These are phyloP conservation scores for Heterodera carotae DNA, from an alignment of 1,140 invertebrate genomes.

Conservation along the genomic window DNA sequence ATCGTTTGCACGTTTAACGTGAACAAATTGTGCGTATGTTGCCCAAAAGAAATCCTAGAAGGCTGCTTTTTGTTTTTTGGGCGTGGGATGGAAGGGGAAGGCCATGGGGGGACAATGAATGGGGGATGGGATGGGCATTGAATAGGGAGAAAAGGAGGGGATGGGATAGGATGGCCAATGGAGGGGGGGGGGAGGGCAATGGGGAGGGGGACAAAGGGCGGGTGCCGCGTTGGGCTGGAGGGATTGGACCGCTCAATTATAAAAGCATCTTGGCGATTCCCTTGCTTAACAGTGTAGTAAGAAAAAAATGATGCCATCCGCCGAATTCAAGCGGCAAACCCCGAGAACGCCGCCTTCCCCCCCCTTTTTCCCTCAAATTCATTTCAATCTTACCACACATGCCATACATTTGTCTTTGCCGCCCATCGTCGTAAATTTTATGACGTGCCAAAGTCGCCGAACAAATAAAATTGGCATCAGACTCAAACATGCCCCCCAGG, in stretches of 20 bases:
- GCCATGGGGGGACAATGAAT: no score
- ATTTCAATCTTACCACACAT: constrained; percentile 4
- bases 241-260: no score
- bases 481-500: not conserved
- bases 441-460: constrained; percentile 7
- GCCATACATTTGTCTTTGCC: not conserved
- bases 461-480: constrained; percentile 5
- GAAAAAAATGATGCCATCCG: not conserved
- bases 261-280: no score
- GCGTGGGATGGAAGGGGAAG: not conserved
- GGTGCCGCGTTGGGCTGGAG: no score
- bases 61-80: not conserved
- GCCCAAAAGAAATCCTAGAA: not conserved
- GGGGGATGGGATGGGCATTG: no score
- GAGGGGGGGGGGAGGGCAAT: no score
- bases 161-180: no score
- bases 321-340: not conserved
- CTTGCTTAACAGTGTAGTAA: no score
- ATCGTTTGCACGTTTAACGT: not conserved
- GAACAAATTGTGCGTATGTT: not conserved
- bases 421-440: constrained; percentile 13
- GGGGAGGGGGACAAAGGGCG: no score
- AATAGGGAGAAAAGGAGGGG: no score
- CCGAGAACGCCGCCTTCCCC: not conserved
- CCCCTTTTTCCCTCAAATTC: not conserved